These are phyloP conservation scores for Atta cephalotes DNA, from an alignment of 1,140 invertebrate genomes.

Conservation along the genomic window DNA sequence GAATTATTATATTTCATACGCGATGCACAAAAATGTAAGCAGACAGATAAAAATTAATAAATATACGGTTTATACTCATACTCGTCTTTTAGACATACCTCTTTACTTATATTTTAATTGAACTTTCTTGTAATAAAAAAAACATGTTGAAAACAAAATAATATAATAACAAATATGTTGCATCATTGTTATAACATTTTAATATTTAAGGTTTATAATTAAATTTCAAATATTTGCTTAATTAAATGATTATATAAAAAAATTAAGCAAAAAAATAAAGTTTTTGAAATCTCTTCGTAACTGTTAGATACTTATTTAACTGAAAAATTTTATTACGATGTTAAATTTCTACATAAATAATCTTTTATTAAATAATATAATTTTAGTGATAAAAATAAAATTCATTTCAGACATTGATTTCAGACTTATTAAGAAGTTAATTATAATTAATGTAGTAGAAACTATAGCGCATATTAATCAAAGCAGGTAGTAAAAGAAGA, in stretches of 20 bases:
- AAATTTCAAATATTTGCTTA: background rate
- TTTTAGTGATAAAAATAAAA: background rate
- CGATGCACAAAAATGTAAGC: background rate
- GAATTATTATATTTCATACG: background rate
- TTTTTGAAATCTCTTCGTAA: background rate
- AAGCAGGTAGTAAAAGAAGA: background rate
- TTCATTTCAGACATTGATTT: background rate
- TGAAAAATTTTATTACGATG: background rate
- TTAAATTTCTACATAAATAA: background rate
- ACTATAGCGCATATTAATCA: background rate
- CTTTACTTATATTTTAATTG: background rate
- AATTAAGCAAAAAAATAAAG: background rate
- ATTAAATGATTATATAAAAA: background rate
- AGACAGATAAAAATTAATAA: conserved; percentile 17
- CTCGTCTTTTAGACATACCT: background rate
- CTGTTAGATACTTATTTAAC: background rate
- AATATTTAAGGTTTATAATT: conserved; percentile 1
- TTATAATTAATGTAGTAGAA: background rate
- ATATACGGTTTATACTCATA: background rate
- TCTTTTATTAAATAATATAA: background rate
- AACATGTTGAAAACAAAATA: background rate
- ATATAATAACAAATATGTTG: too few species aligned
- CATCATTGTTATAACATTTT: background rate
- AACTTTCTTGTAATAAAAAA: background rate
- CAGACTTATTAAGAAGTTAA: background rate